Evolutionary conservation across 2,888 invertebrate species (phyloP), one percentile per base, ranked within the genome.

Genomic region (Phytoseiulus persimilis): DNA sequence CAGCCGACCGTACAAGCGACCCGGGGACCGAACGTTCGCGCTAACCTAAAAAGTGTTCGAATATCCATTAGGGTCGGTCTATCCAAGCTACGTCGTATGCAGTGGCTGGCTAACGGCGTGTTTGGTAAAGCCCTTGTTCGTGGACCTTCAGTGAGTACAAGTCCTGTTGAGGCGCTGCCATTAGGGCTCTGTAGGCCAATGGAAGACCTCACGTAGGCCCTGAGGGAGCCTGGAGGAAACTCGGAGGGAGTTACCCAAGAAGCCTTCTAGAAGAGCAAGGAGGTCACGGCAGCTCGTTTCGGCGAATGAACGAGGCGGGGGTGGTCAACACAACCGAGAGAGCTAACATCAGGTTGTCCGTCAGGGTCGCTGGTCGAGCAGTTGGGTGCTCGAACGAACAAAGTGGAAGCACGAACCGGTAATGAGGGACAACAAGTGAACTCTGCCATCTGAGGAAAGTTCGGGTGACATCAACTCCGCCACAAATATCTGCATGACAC

Each of bases 141-240:
- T 65, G 65, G 65, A 65, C 65, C 65, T 65, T 28, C 18, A 23
- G 65, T n/a, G 31, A 32, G 33, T 87, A 87, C 87, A 23, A 87
- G 33, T 45, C 33, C 11, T 32, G 87, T 87, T 87, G 87, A 87
- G 87, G 87, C 87, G 87, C 87, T 87, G 87, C 87, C 45, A 87
- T 87, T 87, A 87, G 87, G 87, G 5, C 87, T 9, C 33, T 83
- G 23, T 65, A 65, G 65, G 65, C 65, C 65, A 32, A 87, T 87
- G 87, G 32, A 87, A 45, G 32, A n/a, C 87, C 87, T 87, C 87
- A 87, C 87, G 87, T 87, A 87, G 87, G 87, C 87, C 87, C 87
- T 39, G 31, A 33, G 87, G 87, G 87, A 87, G 45, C 45, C 33
- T 28, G 65, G 65, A 65, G 23, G 5, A 23, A 65, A 65, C 9